These are phyloP conservation scores for Lytechinus variegatus DNA, from an alignment of 35 echinoderm and acorn worm species.

Conservation along the genomic window DNA sequence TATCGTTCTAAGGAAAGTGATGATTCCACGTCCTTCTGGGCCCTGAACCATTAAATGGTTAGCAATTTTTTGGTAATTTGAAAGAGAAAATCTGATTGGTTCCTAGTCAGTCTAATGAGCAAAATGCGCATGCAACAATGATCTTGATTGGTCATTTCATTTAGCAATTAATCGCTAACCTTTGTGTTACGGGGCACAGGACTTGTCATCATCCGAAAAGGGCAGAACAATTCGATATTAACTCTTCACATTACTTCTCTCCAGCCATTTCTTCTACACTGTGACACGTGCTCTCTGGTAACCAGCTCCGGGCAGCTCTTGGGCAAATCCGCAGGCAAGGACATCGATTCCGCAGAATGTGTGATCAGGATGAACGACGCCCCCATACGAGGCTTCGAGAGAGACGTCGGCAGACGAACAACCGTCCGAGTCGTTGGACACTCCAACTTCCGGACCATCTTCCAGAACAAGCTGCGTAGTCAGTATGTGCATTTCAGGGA, in stretches of 20 bases:
- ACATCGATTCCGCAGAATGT: constrained; percentile 88
- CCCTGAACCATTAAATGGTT: no score
- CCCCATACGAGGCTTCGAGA: constrained; percentile 75
- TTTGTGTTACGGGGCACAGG: no score
- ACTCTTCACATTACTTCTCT: background rate
- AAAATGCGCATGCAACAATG: no score
- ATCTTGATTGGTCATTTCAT: no score
- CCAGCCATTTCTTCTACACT: constrained; percentile 73
- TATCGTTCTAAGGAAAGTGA: no score
- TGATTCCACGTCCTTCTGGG: no score
- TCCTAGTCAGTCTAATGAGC: no score
- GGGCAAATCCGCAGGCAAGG: constrained; percentile 71
- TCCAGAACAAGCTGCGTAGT: constrained; percentile 63
- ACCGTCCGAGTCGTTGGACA: constrained; percentile 91
- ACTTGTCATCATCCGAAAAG: no score
- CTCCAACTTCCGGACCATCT: constrained; percentile 74
- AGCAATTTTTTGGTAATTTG: no score
- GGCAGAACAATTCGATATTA: no score
- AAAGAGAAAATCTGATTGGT: no score
- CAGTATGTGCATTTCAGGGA: constrained; percentile 73
- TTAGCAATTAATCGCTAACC: no score
- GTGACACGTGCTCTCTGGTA: constrained; percentile 77
- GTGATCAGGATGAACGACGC: constrained; percentile 93
- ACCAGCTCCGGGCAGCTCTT: constrained; percentile 94
- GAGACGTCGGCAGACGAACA: constrained; percentile 74